Evolutionary conservation across 2,888 invertebrate species (phyloP), one percentile per base, ranked within the genome.

Genomic region (Spialia ferax): DNA sequence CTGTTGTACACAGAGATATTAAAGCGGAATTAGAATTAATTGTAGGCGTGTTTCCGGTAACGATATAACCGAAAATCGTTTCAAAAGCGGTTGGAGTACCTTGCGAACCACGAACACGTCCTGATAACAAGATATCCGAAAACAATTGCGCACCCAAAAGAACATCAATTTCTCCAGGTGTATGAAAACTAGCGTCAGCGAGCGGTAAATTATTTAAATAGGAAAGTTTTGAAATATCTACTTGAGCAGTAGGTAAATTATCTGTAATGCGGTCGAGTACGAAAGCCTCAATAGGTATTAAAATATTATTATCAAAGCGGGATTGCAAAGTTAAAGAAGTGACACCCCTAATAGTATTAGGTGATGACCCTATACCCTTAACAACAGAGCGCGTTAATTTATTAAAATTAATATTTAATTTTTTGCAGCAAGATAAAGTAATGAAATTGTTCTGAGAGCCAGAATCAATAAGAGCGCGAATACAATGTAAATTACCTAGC

Each of bases 341-440:
- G 13, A 26, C 23, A 55, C 55, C 55, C 29, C n/a, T 55, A 55
- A 55, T 55, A 13, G 56, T 10, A n/a, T 56, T 56, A 15, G 26
- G 29, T 32, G 56, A n/a, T 18, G 29, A 29, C n/a, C 56, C 56
- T 29, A 56, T 18, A 6, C 56, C 56, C 32, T 32, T 29, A 56
- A 56, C 56, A 29, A 32, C 18, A 2, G 29, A 18, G 13, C 29
- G 56, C 20, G 56, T 32, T 29, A 32, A 32, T 56, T 56, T 56
- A 35, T 56, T 35, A 32, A 15, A 56, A 35, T 15, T 56, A 32
- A 56, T 32, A 18, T 32, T 32, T 56, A 56, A 20, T 32, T 18
- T 29, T 18, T 18, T 20, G 13, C 56, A 56, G 20, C 56, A 56
- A 1, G 26, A 29, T 18, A 15, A 32, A 5, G 56, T 56, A 11